Conservation (phyloP, 2,113 vertebrate species). For the Amazona guildingii region DNA sequence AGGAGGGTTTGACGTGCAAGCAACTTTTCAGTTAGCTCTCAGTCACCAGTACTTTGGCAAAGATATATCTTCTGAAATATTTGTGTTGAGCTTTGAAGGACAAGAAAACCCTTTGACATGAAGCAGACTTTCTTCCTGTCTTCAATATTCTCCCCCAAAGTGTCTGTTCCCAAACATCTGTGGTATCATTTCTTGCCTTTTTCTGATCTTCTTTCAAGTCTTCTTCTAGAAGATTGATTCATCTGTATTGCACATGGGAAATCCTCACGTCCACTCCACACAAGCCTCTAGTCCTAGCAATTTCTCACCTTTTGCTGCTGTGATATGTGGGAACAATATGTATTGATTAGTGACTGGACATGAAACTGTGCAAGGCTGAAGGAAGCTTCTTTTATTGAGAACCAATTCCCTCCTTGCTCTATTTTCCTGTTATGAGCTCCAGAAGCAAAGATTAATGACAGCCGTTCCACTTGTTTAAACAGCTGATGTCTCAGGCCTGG, state of each 20-base stretch:
- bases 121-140: background rate
- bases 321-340: conserved; percentile 64
- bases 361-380: conserved; percentile 59
- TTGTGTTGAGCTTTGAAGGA: conserved; percentile 9
- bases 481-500: conserved; percentile 54
- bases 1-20: background rate
- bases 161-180: background rate
- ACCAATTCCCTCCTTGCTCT: conserved; percentile 56
- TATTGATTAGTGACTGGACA: conserved; percentile 68
- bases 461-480: conserved; percentile 62
- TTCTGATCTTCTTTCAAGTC: background rate
- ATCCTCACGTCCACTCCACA: conserved; percentile 35
- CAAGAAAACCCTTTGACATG: background rate
- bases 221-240: conserved; percentile 52
- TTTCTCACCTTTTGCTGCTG: conserved; percentile 38
- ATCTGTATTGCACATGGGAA: conserved; percentile 14
- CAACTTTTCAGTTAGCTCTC: background rate
- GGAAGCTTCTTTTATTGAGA: conserved; percentile 59
- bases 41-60: background rate
- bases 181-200: background rate
- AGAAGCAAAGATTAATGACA: conserved; percentile 66
- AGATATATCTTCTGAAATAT: background rate
- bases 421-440: conserved; percentile 64
- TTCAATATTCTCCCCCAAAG: background rate
- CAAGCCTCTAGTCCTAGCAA: conserved; percentile 20